Evolutionary conservation across 2,888 invertebrate genomes (phyloP).

Genomic region (Mythimna albipuncta): DNA sequence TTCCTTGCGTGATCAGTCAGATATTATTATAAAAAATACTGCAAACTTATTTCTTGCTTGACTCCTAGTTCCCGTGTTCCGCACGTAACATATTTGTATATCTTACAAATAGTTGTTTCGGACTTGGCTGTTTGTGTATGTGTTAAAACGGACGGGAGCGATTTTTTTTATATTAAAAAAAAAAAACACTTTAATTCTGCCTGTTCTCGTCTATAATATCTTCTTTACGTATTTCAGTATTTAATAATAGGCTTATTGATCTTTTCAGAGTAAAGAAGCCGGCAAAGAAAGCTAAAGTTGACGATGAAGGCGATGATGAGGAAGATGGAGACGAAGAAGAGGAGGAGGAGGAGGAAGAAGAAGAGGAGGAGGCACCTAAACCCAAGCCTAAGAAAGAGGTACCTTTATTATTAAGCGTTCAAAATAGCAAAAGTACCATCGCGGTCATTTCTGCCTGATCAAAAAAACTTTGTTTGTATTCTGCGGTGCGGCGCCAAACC

Average conservation of each 20-base stretch:
- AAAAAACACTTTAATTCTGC: neutral
- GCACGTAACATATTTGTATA: too few species aligned
- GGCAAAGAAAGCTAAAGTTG: slow-evolving; percentile 82
- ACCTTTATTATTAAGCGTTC: neutral
- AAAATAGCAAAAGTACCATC: neutral
- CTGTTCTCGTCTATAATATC: neutral
- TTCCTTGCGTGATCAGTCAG: too few species aligned
- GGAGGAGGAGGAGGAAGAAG: slow-evolving; percentile 86
- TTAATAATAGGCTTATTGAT: neutral
- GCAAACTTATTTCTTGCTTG: too few species aligned
- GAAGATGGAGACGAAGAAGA: slow-evolving; percentile 84
- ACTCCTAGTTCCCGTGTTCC: too few species aligned
- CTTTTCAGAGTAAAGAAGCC: slow-evolving; percentile 82
- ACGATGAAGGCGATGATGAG: slow-evolving; percentile 84
- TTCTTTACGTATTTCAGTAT: neutral
- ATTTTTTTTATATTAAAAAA: too few species aligned
- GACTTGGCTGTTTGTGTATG: too few species aligned
- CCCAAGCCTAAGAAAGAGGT: slow-evolving; percentile 89
- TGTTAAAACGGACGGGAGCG: too few species aligned
- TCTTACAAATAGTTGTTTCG: too few species aligned
- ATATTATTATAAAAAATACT: too few species aligned
- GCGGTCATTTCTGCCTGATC: too few species aligned
- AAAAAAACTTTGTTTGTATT: too few species aligned
- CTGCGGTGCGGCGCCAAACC: too few species aligned
- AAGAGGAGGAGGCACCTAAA: slow-evolving; percentile 86